Evolutionary conservation across 2,113 vertebrate species (phyloP).

Genomic region (Oxyura jamaicensis): DNA sequence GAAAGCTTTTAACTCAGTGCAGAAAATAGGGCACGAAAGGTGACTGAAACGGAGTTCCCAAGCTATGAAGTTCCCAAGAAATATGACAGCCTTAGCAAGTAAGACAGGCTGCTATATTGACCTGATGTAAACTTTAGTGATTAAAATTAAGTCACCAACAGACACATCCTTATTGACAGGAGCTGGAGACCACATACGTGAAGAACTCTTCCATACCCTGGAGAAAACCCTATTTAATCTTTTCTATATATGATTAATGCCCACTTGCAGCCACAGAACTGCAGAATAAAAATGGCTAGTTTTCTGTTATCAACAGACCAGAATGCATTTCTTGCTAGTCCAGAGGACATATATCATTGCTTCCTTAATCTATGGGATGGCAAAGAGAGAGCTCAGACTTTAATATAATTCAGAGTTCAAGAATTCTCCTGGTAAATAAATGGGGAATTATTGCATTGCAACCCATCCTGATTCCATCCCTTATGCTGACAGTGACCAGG

Average conservation of each 20-base stretch:
- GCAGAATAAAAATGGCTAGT: not conserved
- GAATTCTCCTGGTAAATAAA: not conserved
- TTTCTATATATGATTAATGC: not conserved
- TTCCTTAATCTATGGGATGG: not conserved
- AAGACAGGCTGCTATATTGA: not conserved
- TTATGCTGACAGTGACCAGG: not conserved
- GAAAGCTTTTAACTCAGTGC: not conserved
- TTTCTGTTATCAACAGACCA: not conserved
- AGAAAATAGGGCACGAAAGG: not conserved
- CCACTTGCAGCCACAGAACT: not conserved
- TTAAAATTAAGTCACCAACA: not conserved
- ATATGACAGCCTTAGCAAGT: not conserved
- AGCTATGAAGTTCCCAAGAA: not conserved
- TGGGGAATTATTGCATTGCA: not conserved
- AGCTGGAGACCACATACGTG: not conserved
- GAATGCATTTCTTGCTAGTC: not conserved
- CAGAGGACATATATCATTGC: not conserved
- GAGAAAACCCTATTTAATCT: not conserved
- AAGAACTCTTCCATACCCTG: not conserved
- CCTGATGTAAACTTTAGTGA: not conserved
- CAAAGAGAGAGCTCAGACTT: not conserved
- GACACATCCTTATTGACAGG: not conserved
- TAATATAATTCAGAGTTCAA: not conserved
- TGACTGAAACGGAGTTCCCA: not conserved
- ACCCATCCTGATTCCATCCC: not conserved